A percentile compares a stretch with the other conserved stretches of the same genome.
These are phyloP conservation scores for Regulus satrapa DNA, from an alignment of 2,113 vertebrate species.

Conservation along the genomic window DNA sequence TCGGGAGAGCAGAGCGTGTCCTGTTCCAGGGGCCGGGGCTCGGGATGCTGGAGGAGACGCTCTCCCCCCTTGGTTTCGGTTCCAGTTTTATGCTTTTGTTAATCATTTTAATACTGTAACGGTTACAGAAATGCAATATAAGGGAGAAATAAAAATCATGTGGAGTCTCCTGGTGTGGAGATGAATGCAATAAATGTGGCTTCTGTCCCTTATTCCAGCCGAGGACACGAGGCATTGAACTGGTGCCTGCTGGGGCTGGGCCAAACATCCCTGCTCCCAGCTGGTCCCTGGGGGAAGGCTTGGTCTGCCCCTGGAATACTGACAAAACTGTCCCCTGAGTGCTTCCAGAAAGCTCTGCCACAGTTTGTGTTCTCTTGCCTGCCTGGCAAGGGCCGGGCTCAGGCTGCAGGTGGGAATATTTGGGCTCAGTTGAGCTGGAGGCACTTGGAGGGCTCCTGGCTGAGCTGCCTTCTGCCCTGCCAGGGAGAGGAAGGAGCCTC, in stretches of 20 bases:
- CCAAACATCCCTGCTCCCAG: background rate
- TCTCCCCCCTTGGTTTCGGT: background rate
- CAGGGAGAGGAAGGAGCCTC: background rate
- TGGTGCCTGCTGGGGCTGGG: background rate
- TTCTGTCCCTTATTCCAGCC: background rate
- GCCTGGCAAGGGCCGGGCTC: background rate
- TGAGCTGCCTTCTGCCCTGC: background rate
- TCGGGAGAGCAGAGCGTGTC: background rate
- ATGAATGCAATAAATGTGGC: background rate
- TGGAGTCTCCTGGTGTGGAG: constrained; percentile 9
- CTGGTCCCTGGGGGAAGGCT: background rate
- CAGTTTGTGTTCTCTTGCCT: background rate
- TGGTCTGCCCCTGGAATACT: background rate
- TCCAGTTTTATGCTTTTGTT: constrained; percentile 56
- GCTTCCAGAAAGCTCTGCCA: background rate
- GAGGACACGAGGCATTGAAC: background rate
- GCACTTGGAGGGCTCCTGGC: background rate
- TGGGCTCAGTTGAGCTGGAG: background rate
- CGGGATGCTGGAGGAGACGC: background rate
- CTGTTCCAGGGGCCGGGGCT: background rate
- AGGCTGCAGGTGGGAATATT: background rate
- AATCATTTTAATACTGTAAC: constrained; percentile 45
- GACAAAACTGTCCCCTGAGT: rapidly evolving
- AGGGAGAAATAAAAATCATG: constrained; percentile 48
- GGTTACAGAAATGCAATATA: background rate